Evolutionary conservation across 2,113 vertebrate genomes (phyloP).

Genomic region (Setophaga kirtlandii): DNA sequence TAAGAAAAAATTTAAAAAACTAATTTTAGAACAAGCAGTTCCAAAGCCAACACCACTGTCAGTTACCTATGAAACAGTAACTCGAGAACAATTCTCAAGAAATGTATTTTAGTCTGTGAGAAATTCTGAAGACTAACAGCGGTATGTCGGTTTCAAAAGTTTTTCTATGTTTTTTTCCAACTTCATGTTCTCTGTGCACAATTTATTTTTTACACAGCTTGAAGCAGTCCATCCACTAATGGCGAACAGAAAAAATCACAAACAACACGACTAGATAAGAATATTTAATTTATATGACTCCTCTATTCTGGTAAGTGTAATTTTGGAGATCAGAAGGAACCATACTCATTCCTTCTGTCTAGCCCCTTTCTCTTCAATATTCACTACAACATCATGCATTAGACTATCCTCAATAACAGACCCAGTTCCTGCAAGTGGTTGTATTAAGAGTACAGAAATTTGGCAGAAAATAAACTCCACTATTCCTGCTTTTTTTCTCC

Average conservation of each 20-base stretch:
- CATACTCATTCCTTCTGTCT: neutral
- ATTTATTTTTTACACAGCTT: neutral
- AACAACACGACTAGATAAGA: neutral
- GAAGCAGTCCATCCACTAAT: neutral
- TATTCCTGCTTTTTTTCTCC: neutral
- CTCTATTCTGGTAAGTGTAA: neutral
- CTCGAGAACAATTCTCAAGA: neutral
- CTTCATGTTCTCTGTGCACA: neutral
- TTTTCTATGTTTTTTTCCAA: neutral
- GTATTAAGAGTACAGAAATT: neutral
- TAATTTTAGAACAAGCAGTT: neutral
- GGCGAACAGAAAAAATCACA: neutral
- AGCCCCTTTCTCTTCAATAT: neutral
- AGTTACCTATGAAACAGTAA: neutral
- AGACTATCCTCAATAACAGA: neutral
- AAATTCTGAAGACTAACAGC: neutral
- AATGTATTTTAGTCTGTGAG: neutral
- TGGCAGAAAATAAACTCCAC: neutral
- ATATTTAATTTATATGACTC: neutral
- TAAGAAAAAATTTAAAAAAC: neutral
- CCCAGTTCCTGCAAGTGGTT: neutral
- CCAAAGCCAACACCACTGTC: neutral
- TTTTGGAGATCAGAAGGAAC: neutral
- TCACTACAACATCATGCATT: neutral
- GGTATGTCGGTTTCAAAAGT: neutral